phyloP scores from a whole-genome alignment of 2,888 invertebrate genomes.

The Aphidoletes aphidimyza region DNA sequence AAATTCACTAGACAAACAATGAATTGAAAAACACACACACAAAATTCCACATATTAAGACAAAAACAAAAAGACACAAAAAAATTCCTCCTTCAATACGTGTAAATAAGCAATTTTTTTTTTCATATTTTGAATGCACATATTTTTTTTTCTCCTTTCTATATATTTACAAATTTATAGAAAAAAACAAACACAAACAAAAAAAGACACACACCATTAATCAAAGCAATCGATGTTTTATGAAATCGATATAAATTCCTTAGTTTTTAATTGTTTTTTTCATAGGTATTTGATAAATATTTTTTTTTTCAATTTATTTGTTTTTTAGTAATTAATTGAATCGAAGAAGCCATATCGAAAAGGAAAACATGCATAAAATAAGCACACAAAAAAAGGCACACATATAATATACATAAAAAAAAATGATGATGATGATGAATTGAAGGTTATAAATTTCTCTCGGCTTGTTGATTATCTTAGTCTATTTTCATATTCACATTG shows the following conservation, averaged over 20 bases:
- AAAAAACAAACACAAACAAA: no score
- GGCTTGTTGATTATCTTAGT: no score
- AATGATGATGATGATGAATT: not conserved
- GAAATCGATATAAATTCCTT: constrained; percentile 47
- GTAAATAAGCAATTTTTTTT: constrained; percentile 43
- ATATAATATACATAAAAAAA: no score
- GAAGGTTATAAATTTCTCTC: not conserved
- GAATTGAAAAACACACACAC: not conserved
- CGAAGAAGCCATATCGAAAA: constrained; percentile 29
- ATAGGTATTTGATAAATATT: not conserved
- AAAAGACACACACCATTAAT: constrained; percentile 30
- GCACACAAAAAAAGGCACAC: not conserved
- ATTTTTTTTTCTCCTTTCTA: constrained; percentile 19
- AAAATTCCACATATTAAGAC: not conserved
- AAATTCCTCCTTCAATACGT: not conserved
- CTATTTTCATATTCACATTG: no score
- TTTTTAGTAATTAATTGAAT: constrained; percentile 24
- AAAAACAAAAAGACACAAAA: no score
- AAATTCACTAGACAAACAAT: not conserved
- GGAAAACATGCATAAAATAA: not conserved
- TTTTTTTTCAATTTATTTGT: constrained; percentile 37
- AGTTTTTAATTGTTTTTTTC: constrained; percentile 43
- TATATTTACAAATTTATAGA: constrained; percentile 34
- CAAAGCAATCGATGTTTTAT: constrained; percentile 52
- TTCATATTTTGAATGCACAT: constrained; percentile 37